Conservation (phyloP, 2,113 vertebrate genomes). For the Ivindomyrus marchei region DNA sequence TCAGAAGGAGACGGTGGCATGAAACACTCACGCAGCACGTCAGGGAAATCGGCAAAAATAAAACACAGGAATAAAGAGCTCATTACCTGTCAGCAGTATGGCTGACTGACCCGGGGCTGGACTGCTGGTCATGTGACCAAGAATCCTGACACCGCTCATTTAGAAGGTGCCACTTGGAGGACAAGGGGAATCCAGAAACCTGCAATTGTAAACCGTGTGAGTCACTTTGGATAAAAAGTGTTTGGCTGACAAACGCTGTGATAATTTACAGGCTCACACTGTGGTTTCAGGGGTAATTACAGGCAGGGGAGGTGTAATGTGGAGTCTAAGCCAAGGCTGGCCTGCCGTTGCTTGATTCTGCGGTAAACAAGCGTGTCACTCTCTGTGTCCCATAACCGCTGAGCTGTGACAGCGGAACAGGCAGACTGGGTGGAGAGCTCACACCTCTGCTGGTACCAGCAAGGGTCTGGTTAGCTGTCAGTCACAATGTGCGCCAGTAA, state of each 20-base stretch:
- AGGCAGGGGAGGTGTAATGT: neutral
- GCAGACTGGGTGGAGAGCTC: neutral
- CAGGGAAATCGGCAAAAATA: neutral
- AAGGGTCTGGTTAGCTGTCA: neutral
- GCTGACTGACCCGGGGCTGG: neutral
- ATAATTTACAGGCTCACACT: conserved; percentile 1
- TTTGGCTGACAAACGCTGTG: neutral
- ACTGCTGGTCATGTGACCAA: neutral
- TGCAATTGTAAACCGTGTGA: conserved; percentile 6
- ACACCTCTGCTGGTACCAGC: neutral
- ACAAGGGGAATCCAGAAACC: neutral
- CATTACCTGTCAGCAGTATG: neutral
- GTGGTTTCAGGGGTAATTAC: conserved; percentile 1
- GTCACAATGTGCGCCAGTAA: neutral
- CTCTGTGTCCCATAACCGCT: neutral
- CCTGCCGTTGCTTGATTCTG: neutral
- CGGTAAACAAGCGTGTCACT: neutral
- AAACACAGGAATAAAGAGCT: neutral
- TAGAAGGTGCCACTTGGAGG: neutral
- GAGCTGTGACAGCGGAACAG: neutral
- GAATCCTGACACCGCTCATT: neutral
- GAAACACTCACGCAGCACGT: neutral
- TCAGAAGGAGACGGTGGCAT: neutral
- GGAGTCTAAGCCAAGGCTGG: neutral
- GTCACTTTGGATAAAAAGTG: conserved; percentile 1